These are phyloP conservation scores for Cephalopterus ornatus DNA, from an alignment of 2,113 vertebrate genomes.

Conservation along the genomic window DNA sequence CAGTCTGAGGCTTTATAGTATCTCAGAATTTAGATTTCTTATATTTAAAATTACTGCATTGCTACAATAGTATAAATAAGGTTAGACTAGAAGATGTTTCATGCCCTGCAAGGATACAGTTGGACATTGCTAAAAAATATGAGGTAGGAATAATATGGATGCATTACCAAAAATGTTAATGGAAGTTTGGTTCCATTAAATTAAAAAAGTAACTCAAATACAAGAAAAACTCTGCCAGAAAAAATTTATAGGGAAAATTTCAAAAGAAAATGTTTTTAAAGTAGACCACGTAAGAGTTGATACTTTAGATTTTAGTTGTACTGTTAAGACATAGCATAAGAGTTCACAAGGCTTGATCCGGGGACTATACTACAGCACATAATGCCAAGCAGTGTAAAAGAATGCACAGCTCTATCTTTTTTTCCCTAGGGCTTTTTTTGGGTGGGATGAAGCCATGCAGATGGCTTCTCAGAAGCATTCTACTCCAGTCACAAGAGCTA, in stretches of 20 bases:
- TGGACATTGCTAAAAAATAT: neutral
- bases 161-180: neutral
- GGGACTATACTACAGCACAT: neutral
- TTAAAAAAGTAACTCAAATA: neutral
- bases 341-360: neutral
- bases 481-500: neutral
- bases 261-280: neutral
- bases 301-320: neutral
- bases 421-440: neutral
- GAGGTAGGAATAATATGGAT: neutral
- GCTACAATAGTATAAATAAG: neutral
- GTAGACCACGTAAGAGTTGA: neutral
- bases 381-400: neutral
- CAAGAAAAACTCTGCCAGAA: neutral
- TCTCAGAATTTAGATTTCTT: neutral
- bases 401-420: neutral
- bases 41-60: neutral
- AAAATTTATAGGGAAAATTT: neutral
- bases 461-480: neutral
- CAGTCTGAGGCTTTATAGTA: neutral
- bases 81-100: neutral
- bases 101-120: neutral
- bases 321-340: neutral
- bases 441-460: neutral
- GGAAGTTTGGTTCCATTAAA: neutral